Evolutionary conservation across 2,888 invertebrate genomes (phyloP), one percentile per base, ranked within the genome.

Genomic region (Sarcophaga variegata): DNA sequence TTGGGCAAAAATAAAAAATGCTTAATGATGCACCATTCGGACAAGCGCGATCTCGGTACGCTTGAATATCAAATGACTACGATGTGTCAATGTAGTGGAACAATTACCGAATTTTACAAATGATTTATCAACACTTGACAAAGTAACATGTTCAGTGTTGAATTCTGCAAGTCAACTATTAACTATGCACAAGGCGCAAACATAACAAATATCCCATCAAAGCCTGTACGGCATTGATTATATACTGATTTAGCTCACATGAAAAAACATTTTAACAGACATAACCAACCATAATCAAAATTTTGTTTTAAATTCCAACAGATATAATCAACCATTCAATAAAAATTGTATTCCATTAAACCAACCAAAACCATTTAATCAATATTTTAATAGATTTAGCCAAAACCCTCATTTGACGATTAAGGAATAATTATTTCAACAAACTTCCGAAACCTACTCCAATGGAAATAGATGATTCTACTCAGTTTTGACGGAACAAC

Each of bases 101-200:
- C 71, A 1, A 59, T 74, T 2, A 60, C 60, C 3, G 69, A 74
- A 63, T 83, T 83, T 37, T 85, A 81, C 81, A 80, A 14, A 22
- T 25, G 20, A 45, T 78, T 45, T 78, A 78, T 62, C 49, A 67
- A 60, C 69, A 78, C 22, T 67, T 25, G 69, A 78, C n/a, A 67
- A 78, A 59, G 60, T 78, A 14, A 37, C 60, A 11, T 78, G 59
- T 45, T n/a, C 69, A 22, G 62, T 69, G 22, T 37, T 60, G 12
- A 12, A 22, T 10, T 5, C 59, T 6, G 67, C 27, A 12, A 25
- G 60, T 37, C 27, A 14, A 11, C 49, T 14, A 20, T 20, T 17
- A 22, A 63, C 22, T 49, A 79, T 47, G 79, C 70, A n/a, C 62
- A 70, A 37, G 54, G 64, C 5, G 17, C 49, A 59, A 76, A 59